phyloP scores from a whole-genome alignment of 2,888 invertebrate genomes.

The Aspidapion aeneum region DNA sequence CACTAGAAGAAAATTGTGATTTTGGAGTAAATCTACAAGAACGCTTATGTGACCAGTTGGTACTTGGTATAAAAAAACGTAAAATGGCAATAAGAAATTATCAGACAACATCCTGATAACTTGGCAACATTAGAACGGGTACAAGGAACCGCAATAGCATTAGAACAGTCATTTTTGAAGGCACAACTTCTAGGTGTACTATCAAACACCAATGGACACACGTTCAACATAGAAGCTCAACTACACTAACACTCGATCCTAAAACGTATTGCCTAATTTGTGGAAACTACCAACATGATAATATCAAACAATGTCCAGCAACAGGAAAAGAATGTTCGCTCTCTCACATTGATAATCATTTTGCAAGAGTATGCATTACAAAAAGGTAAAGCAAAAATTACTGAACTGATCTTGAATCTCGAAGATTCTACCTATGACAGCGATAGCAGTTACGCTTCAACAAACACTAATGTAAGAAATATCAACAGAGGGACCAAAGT shows the following conservation, averaged over 20 bases:
- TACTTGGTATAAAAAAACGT: slow-evolving; percentile 18
- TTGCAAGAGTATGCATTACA: not conserved
- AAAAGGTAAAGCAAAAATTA: not conserved
- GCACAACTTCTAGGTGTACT: slow-evolving; percentile 6
- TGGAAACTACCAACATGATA: not conserved
- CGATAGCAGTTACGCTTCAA: too few relatives aligned
- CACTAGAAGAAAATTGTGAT: not conserved
- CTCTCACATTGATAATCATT: not conserved
- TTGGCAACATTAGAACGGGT: slow-evolving; percentile 11
- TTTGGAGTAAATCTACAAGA: slow-evolving; percentile 3
- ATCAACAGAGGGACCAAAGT: too few relatives aligned
- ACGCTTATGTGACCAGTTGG: slow-evolving; percentile 21
- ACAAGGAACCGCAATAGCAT: slow-evolving; percentile 12
- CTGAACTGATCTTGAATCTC: too few relatives aligned
- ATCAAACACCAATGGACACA: not conserved
- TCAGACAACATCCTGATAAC: slow-evolving; percentile 14
- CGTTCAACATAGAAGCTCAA: not conserved
- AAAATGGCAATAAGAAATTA: slow-evolving; percentile 20
- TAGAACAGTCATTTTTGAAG: slow-evolving; percentile 13
- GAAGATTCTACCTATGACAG: too few relatives aligned
- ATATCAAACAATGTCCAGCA: not conserved
- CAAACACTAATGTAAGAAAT: too few relatives aligned
- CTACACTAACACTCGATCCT: not conserved
- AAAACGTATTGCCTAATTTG: not conserved
- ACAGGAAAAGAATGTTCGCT: not conserved